Evolutionary conservation across 2,888 invertebrate genomes (phyloP).

Genomic region (Allacma fusca): DNA sequence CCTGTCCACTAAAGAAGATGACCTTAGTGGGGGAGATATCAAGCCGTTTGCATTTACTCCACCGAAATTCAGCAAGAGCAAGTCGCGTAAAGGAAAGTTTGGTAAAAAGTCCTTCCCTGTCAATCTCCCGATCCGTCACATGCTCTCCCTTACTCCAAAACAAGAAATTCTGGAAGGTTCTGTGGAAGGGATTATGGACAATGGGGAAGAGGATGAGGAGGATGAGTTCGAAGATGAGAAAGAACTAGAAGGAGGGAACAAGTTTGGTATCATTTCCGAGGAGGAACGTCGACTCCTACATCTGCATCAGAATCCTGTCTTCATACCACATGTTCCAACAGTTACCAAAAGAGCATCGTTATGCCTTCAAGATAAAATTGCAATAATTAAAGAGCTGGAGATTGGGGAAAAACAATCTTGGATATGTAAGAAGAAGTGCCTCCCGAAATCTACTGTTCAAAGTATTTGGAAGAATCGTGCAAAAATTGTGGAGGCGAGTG

Average conservation of each 20-base stretch:
- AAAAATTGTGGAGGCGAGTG: constrained; percentile 42
- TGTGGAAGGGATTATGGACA: no score
- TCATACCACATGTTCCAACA: constrained; percentile 11
- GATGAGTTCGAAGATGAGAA: constrained; percentile 29
- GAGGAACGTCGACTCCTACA: not conserved
- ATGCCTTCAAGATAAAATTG: constrained; percentile 32
- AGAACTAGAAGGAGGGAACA: constrained; percentile 19
- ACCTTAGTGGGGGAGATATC: no score
- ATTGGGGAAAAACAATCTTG: constrained; percentile 46
- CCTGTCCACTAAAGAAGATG: constrained; percentile 13
- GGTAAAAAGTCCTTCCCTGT: no score
- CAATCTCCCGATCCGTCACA: no score
- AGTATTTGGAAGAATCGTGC: constrained; percentile 49
- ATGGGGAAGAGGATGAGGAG: constrained; percentile 25
- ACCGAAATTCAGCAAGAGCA: no score
- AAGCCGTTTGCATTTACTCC: no score
- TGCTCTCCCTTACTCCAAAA: no score
- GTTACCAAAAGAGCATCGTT: constrained; percentile 32
- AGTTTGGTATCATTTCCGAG: constrained; percentile 11
- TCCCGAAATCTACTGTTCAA: constrained; percentile 47
- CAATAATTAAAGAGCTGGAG: constrained; percentile 49
- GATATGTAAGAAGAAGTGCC: constrained; percentile 38
- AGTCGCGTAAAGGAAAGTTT: no score
- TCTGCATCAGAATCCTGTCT: not conserved
- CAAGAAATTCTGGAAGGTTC: no score